phyloP scores from a whole-genome alignment of 2,888 invertebrate species.

The Serrognathus titanus region DNA sequence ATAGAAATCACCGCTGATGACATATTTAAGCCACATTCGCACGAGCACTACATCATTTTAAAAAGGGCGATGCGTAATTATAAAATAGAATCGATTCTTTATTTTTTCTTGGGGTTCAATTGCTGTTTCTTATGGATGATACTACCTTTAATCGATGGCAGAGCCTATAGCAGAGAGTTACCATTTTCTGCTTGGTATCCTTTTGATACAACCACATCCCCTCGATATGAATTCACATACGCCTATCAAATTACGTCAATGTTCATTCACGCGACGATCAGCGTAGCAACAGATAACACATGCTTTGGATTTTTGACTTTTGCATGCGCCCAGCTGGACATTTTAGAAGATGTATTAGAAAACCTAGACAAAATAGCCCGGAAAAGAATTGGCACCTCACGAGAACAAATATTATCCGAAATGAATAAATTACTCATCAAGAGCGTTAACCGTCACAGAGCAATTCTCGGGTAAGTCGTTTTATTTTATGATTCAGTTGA shows the following conservation, averaged over 20 bases:
- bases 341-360: slow-evolving; percentile 46
- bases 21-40: slow-evolving; percentile 21
- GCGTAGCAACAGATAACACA: slow-evolving; percentile 53
- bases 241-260: slow-evolving; percentile 51
- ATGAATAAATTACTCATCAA: slow-evolving; percentile 22
- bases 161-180: slow-evolving; percentile 19
- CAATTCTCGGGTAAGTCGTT: slow-evolving; percentile 21
- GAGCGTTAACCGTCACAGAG: slow-evolving; percentile 25
- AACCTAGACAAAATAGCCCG: slow-evolving; percentile 17
- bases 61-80: slow-evolving; percentile 27
- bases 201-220: slow-evolving; percentile 46
- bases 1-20: slow-evolving; percentile 18
- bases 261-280: slow-evolving; percentile 49
- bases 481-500: too few relatives aligned
- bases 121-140: slow-evolving; percentile 40
- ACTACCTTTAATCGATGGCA: slow-evolving; percentile 36
- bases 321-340: slow-evolving; percentile 49
- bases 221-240: slow-evolving; percentile 50
- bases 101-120: slow-evolving; percentile 29
- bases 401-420: slow-evolving; percentile 16
- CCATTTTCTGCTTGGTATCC: slow-evolving; percentile 49
- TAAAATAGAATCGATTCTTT: slow-evolving; percentile 29
- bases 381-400: not conserved
- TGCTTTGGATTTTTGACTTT: slow-evolving; percentile 51
- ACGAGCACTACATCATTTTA: slow-evolving; percentile 28